A percentile compares a stretch with the other conserved stretches of the same genome.
Evolutionary conservation across 1,140 invertebrate genomes (phyloP).

Genomic region (Cheumatopsyche charites): DNA sequence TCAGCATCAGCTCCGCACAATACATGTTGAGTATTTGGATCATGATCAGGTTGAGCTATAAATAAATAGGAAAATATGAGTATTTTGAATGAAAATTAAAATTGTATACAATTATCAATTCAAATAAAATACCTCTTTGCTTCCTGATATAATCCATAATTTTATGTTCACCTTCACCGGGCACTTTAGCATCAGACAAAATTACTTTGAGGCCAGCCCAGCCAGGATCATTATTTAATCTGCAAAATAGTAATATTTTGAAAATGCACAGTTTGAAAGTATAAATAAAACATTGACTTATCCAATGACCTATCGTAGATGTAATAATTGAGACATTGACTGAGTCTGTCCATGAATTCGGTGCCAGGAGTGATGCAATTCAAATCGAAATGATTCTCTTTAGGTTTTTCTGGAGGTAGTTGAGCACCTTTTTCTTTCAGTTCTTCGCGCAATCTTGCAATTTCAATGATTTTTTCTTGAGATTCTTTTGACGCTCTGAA

Average conservation of each 20-base stretch:
- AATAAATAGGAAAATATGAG: conserved; percentile 44
- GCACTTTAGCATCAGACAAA: conserved; percentile 97
- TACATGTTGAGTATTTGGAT: conserved; percentile 97
- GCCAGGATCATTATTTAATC: conserved; percentile 92
- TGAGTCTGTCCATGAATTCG: conserved; percentile 96
- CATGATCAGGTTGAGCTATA: conserved; percentile 89
- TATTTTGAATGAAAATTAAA: conserved; percentile 8
- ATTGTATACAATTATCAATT: no score
- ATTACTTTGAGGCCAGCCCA: conserved; percentile 96
- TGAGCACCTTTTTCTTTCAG: conserved; percentile 75
- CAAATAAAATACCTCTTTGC: conserved; percentile 74
- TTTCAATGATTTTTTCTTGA: conserved; percentile 86
- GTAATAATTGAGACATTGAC: conserved; percentile 94
- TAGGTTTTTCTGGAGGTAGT: conserved; percentile 89
- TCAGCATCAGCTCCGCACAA: conserved; percentile 98
- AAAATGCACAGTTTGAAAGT: not conserved
- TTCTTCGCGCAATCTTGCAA: conserved; percentile 79
- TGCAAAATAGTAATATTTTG: conserved; percentile 40
- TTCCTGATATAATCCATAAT: conserved; percentile 99
- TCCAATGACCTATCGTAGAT: conserved; percentile 80
- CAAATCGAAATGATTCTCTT: conserved; percentile 94
- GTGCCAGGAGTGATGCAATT: conserved; percentile 99
- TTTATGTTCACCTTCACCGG: conserved; percentile 98
- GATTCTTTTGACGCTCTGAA: conserved; percentile 97
- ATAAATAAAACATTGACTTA: conserved; percentile 15